Evolutionary conservation across 2,888 invertebrate species (phyloP), one percentile per base, ranked within the genome.

Genomic region (Tipula unca): DNA sequence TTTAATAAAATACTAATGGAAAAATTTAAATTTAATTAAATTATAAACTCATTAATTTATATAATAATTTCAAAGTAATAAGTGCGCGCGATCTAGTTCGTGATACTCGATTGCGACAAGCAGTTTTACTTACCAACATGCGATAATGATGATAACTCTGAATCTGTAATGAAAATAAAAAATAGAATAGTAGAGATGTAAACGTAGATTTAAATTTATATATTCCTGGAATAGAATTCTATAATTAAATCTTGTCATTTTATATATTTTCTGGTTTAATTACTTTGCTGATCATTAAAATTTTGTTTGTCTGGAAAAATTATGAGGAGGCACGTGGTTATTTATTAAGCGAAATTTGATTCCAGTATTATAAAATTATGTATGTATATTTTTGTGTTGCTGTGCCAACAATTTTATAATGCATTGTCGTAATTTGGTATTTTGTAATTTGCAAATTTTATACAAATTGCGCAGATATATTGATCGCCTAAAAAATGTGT

Each of bases 71-170:
- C 48, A 14, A 48, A 48, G 48, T 48, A 69, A 69, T 25, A 25
- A 25, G 25, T 10, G 69, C 69, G 1, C 69, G 10, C 69, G 69
- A 69, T 69, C 69, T 25, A 25, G 69, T 69, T 69, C 69, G 25
- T 25, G 69, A 25, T 69, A 25, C 69, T 25, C 25, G 69, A 10
- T 25, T 25, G 10, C 25, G 25, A 25, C 83, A 1, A 83, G 10
- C n/a, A 17, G 13, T 85, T 42, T 6, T 25, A 85, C 85, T 85
- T 39, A 85, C 85, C 85, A 42, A 85, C 85, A 85, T 85, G 85
- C 48, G 85, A 85, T 39, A 85, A 39, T 14, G 39, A 36, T 36
- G 85, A 85, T 42, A 85, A 29, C 48, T 85, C 85, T 36, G 85
- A 85, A 39, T 85, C 85, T 85, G 85, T 29, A 85, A 39, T 32